Conservation (phyloP, 2,797 vertebrate genomes). For the Odontamblyopus rebecca region DNA sequence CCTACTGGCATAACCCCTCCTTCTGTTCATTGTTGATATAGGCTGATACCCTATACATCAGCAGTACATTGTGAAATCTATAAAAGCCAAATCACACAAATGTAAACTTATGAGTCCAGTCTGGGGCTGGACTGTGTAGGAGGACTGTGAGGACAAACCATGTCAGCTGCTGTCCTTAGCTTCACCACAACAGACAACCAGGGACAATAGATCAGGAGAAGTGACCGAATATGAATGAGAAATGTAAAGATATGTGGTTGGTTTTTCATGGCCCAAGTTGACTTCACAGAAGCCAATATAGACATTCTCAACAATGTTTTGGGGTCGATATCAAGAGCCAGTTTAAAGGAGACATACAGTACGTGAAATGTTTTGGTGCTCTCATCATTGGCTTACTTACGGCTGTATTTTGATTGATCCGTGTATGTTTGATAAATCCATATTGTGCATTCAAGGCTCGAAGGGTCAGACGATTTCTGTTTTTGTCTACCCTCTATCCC, state of each 20-base stretch:
- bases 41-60: neutral
- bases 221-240: neutral
- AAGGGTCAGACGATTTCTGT: neutral
- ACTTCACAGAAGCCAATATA: no score
- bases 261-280: neutral
- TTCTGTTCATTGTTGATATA: neutral
- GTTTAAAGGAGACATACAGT: no score
- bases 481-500: neutral
- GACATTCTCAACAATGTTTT: no score
- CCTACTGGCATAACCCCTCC: neutral
- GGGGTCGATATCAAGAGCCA: no score
- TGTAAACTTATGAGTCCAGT: slow-evolving; percentile 7
- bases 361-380: neutral
- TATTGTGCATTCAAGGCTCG: neutral
- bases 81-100: slow-evolving; percentile 12
- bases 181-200: slow-evolving; percentile 11
- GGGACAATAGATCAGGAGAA: neutral
- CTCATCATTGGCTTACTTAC: neutral
- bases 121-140: slow-evolving; percentile 33
- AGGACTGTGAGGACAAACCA: slow-evolving; percentile 31
- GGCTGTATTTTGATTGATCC: neutral
- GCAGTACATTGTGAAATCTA: slow-evolving; percentile 6
- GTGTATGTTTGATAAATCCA: neutral
- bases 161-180: slow-evolving; percentile 21
- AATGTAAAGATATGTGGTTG: neutral